phyloP scores from a whole-genome alignment of 2,113 vertebrate genomes.

The Empidonax traillii region DNA sequence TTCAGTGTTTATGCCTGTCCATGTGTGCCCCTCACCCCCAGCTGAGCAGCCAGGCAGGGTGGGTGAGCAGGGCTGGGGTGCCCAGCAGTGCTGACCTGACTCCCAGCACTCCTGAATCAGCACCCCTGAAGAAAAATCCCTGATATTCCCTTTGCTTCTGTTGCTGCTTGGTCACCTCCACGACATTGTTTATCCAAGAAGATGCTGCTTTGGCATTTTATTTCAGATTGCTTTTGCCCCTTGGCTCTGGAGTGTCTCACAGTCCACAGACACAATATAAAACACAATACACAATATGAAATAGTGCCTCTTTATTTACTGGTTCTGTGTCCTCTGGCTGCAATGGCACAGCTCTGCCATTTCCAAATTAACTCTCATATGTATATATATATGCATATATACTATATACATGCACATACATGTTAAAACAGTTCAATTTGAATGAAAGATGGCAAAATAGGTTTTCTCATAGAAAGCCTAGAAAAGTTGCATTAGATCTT shows the following conservation, averaged over 20 bases:
- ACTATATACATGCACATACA: not conserved
- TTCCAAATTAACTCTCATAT: not conserved
- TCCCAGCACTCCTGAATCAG: not conserved
- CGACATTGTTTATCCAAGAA: not conserved
- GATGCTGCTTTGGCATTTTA: not conserved
- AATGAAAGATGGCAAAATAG: not conserved
- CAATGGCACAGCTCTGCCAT: not conserved
- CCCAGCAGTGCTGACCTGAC: not conserved
- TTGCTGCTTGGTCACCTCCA: not conserved
- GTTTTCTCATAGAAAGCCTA: not conserved
- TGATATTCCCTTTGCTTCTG: not conserved
- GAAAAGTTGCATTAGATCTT: not conserved
- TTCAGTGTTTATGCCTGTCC: not conserved
- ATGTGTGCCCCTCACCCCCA: not conserved
- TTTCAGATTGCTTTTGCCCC: not conserved
- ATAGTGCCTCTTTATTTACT: not conserved
- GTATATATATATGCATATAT: not conserved
- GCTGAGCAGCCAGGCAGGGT: accelerated
- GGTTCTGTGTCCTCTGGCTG: not conserved
- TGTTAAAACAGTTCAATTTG: not conserved
- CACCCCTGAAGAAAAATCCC: not conserved
- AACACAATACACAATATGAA: not conserved
- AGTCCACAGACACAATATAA: not conserved
- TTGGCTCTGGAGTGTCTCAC: not conserved
- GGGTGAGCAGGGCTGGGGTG: not conserved